phyloP scores from a whole-genome alignment of 23 tunicate genomes.

The Clavelina lepadiformis region DNA sequence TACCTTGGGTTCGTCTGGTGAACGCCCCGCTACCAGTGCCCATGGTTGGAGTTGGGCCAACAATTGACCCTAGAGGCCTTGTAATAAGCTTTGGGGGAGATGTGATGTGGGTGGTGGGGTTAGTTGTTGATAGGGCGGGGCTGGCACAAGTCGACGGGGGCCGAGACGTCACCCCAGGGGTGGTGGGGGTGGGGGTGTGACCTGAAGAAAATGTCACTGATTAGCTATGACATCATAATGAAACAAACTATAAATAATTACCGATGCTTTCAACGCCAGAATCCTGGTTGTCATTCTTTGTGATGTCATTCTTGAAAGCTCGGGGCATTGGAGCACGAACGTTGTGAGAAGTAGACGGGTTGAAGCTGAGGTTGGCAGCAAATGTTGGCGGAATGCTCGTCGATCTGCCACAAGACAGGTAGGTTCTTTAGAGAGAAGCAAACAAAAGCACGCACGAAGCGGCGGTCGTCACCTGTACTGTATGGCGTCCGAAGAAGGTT shows the following conservation, averaged over 20 bases:
- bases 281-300: slow-evolving; percentile 71
- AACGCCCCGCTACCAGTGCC: slow-evolving; percentile 51
- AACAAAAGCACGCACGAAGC: neutral
- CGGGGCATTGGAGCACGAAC: slow-evolving; percentile 12
- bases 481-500: neutral
- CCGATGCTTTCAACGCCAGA: slow-evolving; percentile 97
- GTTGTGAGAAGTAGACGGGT: neutral
- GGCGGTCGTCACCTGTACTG: slow-evolving; percentile 2
- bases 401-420: slow-evolving; percentile 1
- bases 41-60: slow-evolving; percentile 52
- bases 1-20: slow-evolving; percentile 18
- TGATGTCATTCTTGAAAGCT: neutral
- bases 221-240: neutral
- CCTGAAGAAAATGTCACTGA: slow-evolving; percentile 28
- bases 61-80: slow-evolving; percentile 8
- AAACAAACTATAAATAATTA: slow-evolving; percentile 4
- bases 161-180: slow-evolving; percentile 66
- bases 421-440: neutral
- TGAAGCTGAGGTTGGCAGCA: slow-evolving; percentile 19
- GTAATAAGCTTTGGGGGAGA: slow-evolving; percentile 46
- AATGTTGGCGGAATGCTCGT: slow-evolving; percentile 15
- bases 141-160: slow-evolving; percentile 39
- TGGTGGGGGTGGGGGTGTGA: slow-evolving; percentile 89
- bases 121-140: slow-evolving; percentile 24
- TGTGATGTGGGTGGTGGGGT: neutral